These are phyloP conservation scores for Melanaphis sacchari DNA, from an alignment of 1,140 invertebrate genomes.

Conservation along the genomic window DNA sequence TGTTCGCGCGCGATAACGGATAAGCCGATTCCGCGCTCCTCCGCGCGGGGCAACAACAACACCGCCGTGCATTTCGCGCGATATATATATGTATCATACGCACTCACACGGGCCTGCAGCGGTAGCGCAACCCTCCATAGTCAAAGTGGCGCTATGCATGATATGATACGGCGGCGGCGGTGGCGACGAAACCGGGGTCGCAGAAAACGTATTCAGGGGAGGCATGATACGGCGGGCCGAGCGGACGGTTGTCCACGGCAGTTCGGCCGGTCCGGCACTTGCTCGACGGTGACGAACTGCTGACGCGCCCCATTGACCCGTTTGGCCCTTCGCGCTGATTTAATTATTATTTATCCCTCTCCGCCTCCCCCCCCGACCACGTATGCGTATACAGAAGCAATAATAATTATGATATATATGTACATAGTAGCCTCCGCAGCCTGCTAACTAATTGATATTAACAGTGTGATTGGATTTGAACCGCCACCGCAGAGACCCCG, in stretches of 20 bases:
- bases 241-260: neutral
- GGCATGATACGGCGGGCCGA: neutral
- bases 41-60: neutral
- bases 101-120: neutral
- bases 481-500: neutral
- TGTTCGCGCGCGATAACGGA: neutral
- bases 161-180: neutral
- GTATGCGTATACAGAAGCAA: neutral
- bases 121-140: neutral
- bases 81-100: too few relatives aligned
- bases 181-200: neutral
- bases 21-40: neutral
- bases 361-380: too few relatives aligned
- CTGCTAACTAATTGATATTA: constrained; percentile 4
- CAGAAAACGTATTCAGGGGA: neutral
- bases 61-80: neutral
- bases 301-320: neutral
- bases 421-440: neutral
- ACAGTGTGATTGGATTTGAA: constrained; percentile 3
- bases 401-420: neutral
- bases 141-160: neutral
- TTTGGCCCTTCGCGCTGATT: neutral
- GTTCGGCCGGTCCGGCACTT: neutral
- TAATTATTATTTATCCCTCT: constrained; percentile 7
- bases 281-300: neutral